Evolutionary conservation across 2,888 invertebrate species (phyloP).

Genomic region (Acanthosepion esculentum): DNA sequence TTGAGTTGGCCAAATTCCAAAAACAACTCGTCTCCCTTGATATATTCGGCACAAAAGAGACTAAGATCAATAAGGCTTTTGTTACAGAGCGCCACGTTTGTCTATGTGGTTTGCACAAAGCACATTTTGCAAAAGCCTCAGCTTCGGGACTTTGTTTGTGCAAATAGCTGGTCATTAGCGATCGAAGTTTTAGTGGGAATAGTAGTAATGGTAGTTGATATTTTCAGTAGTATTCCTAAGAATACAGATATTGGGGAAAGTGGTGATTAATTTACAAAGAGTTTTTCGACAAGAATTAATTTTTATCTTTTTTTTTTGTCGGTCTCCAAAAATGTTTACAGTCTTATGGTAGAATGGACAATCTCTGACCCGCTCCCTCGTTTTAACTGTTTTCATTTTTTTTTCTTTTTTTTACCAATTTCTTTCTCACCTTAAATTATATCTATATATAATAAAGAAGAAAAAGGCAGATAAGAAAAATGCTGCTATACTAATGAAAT

Average conservation of each 20-base stretch:
- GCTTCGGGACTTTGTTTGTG: background rate
- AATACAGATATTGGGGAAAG: background rate
- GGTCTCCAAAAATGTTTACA: background rate
- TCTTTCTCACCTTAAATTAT: no score
- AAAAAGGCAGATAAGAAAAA: no score
- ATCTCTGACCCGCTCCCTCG: no score
- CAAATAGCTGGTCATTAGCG: background rate
- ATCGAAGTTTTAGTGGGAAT: background rate
- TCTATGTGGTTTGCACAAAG: background rate
- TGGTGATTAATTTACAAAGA: background rate
- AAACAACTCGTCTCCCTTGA: background rate
- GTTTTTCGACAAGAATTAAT: background rate
- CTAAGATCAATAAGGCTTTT: background rate
- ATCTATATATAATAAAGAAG: no score
- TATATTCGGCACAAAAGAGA: background rate
- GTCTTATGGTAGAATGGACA: background rate
- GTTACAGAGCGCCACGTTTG: background rate
- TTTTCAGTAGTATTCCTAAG: background rate
- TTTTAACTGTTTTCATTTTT: no score
- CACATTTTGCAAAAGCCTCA: background rate
- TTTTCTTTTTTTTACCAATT: no score
- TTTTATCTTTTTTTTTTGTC: background rate
- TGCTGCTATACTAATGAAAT: no score
- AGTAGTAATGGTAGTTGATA: background rate
- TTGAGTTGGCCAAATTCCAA: background rate